Evolutionary conservation across 2,888 invertebrate genomes (phyloP), one percentile per base, ranked within the genome.

Genomic region (Philaethria dido): DNA sequence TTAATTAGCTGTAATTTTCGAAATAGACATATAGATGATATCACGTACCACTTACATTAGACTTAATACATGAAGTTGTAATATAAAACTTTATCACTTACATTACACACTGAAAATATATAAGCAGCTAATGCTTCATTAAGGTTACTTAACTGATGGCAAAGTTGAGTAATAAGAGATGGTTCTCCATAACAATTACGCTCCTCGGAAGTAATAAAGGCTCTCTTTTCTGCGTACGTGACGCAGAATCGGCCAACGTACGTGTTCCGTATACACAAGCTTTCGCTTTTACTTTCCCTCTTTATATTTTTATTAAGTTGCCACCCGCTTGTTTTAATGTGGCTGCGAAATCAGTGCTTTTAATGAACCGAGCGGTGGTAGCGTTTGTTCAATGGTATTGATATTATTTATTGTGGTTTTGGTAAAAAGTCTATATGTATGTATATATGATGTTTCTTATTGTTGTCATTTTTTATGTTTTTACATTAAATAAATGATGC

Each of bases 161-260:
- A 78, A 86, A 88, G 81, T 88, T 88, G 80, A 82, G 87, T 86
- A 87, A 87, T 86, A 86, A 86, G 87, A 76, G 81, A 82, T 78
- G 78, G 79, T 83, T 89, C 87, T 87, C 86, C 84, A 86, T 88
- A 88, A 88, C 88, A 89, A 89, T 89, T 89, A 88, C 85, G 80
- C 74, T 74, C 78, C 84, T 83, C 81, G 85, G 87, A 87, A 86
- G 88, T 88, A 88, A 89, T 89, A 89, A 88, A 89, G 88, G 87
- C 89, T 89, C 86, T 88, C 82, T 84, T 86, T 86, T 84, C 82
- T 81, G 72, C 73, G 84, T 83, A 89, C 89, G 89, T 89, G 89
- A 87, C 85, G 83, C 68, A 83, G 84, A 81, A 86, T 86, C 86
- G 84, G 82, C 83, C 83, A 80, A 82, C 76, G 80, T 73, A 88